phyloP scores from a whole-genome alignment of 2,888 invertebrate species.

The Caenorhabditis zanzibari region DNA sequence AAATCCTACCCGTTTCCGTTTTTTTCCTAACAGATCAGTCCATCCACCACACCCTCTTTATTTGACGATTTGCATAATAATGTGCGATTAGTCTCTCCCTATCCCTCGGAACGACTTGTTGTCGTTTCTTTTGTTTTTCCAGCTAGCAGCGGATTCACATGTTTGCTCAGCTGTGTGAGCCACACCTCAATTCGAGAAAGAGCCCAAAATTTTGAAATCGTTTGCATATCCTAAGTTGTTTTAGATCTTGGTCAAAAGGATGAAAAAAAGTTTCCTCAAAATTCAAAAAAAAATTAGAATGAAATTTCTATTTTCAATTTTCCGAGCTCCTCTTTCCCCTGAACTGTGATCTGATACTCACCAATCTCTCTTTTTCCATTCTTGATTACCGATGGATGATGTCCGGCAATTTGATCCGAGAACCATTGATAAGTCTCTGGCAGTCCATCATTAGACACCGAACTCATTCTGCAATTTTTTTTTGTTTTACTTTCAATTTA shows the following conservation, averaged over 20 bases:
- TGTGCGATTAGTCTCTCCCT: conserved; percentile 58
- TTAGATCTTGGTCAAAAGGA: not conserved
- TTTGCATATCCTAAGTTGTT: too few species aligned
- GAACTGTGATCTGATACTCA: too few species aligned
- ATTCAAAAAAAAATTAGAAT: too few species aligned
- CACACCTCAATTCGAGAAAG: conserved; percentile 41
- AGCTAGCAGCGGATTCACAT: conserved; percentile 37
- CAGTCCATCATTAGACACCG: conserved; percentile 58
- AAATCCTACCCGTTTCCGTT: conserved; percentile 15
- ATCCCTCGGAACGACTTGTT: conserved; percentile 47
- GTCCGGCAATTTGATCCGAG: conserved; percentile 80
- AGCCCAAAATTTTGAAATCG: not conserved
- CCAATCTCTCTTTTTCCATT: conserved; percentile 82
- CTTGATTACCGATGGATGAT: conserved; percentile 81
- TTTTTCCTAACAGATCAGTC: not conserved
- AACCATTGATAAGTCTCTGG: conserved; percentile 78
- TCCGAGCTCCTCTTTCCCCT: not conserved
- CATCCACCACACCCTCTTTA: not conserved
- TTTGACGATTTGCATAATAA: conserved; percentile 67
- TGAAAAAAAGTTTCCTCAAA: too few species aligned
- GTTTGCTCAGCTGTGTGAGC: conserved; percentile 65
- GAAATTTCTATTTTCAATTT: too few species aligned
- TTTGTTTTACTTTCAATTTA: too few species aligned
- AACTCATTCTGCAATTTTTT: conserved; percentile 34
- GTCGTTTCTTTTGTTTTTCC: conserved; percentile 56